Evolutionary conservation across 1,140 invertebrate species (phyloP), one percentile per base, ranked within the genome.

Genomic region (Drosophila novamexicana): DNA sequence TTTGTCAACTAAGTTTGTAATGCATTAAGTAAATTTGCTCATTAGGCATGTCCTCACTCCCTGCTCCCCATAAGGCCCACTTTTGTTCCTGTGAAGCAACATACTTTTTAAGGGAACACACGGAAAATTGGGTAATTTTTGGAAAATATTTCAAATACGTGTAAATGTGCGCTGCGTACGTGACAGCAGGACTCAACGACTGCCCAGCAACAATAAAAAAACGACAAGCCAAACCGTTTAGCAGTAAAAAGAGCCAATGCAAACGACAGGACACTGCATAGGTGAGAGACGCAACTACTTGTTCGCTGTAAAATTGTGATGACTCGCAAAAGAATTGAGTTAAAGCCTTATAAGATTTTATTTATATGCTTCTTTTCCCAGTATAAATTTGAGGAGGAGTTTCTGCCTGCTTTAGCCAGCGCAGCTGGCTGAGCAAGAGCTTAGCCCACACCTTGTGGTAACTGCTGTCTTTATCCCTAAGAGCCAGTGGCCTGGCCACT

Each of bases 101-200:
- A 16, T 42, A 40, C 37, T 64, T 54, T 52, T 76, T 52, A 78
- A 45, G 70, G 73, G 64, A 65, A 49, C 45, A 32, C 59, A 64
- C 57, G 59, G 77, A 84, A 89, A 84, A 89, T 89, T 89, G 80
- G 84, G 84, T 89, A 89, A 89, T 89, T 89, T 89, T 89, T 89
- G 42, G 71, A 89, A 89, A 89, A 89, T 89, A 89, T 89, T 89
- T 89, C 70, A 84, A 79, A 89, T 81, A 89, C 84, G 84, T 89
- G 84, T 81, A 89, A 89, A 89, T 89, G 84, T 76, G 61, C 68
- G 64, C 10, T 22, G 14, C 37, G 84, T 59, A 89, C 84, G 84
- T 89, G 84, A 89, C 84, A 70, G 80, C 69, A 72, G 34, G 59
- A 68, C 40, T 16, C 47, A 76, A 77, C 47, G 59, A 74, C 68